These are phyloP conservation scores for Microctonus aethiopoides DNA, from an alignment of 2,888 invertebrate species.

Conservation along the genomic window DNA sequence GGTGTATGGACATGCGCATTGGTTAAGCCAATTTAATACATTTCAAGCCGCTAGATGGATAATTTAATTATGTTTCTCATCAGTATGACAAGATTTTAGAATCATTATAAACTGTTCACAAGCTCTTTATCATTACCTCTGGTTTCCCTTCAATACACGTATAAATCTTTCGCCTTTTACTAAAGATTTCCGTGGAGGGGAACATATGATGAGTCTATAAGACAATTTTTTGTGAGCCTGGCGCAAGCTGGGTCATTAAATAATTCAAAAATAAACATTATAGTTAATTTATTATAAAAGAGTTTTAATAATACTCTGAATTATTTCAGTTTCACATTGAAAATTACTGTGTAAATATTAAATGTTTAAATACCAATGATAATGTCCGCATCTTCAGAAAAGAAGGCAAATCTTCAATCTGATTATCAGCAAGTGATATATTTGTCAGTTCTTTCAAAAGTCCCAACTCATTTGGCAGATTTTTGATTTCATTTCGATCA, in stretches of 20 bases:
- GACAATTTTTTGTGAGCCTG: slow-evolving; percentile 58
- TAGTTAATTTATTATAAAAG: too few relatives aligned
- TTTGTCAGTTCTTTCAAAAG: slow-evolving; percentile 72
- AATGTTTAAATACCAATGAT: slow-evolving; percentile 70
- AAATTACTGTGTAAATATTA: too few relatives aligned
- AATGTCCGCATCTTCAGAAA: slow-evolving; percentile 72
- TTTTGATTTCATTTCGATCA: slow-evolving; percentile 78
- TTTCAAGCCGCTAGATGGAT: neutral
- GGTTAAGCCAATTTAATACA: neutral
- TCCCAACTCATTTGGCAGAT: slow-evolving; percentile 73
- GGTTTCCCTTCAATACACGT: slow-evolving; percentile 66
- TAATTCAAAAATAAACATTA: slow-evolving; percentile 41
- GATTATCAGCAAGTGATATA: slow-evolving; percentile 73
- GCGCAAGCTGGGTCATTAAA: slow-evolving; percentile 52
- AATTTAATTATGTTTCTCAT: neutral
- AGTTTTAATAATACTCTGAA: too few relatives aligned
- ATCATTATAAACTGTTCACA: neutral
- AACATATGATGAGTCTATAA: slow-evolving; percentile 60
- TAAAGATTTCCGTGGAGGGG: slow-evolving; percentile 67
- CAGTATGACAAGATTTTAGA: neutral
- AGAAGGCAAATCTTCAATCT: slow-evolving; percentile 67
- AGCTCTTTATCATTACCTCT: slow-evolving; percentile 40
- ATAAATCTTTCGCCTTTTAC: slow-evolving; percentile 70
- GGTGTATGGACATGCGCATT: too few relatives aligned
- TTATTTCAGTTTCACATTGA: too few relatives aligned